Evolutionary conservation across 2,888 invertebrate species (phyloP), one percentile per base, ranked within the genome.

Genomic region (Standfussiana lucernea): DNA sequence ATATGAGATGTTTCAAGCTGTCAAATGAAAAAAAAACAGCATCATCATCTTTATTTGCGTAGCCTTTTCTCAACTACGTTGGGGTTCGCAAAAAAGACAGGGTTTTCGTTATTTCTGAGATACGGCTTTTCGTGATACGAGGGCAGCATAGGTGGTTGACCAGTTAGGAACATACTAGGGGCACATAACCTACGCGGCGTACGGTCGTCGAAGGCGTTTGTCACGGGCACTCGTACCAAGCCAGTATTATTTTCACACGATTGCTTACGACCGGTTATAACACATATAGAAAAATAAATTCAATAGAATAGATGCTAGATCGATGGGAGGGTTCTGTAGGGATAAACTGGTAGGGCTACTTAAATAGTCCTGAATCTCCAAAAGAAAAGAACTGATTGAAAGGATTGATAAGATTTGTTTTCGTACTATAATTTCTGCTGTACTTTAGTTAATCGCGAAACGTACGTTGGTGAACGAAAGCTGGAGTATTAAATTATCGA

Each of bases 221-320:
- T 89, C 88, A 84, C 82, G 79, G 77, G 71, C 50, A 68, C 59
- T 77, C 65, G 72, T 75, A 80, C 72, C 56, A 65, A 65, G 72
- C 86, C 80, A 80, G 90, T 89, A 89, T 90, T 89, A 92, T 93
- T 92, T 94, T 95, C 95, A 93, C 95, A 95, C 95, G 95, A 93
- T 93, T 82, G 77, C 86, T 93, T 92, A 88, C 92, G 91, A 95
- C 95, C 94, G 95, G 95, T 95, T 90, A 72, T 72, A 59, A 66
- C 71, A 72, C 81, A 62, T 75, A 81, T 77, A 80, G 78, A 86
- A 87, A 89, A 91, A 92, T 90, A 92, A 90, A 92, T 88, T 85
- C 83, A 89, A 87, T 82, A 85, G 75, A 87, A 84, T 84, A 72
- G 45, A 81, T 59, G 81, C 76, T 74, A 71, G 79, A 68, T 71